phyloP scores from a whole-genome alignment of 2,113 vertebrate species.

The Toxotes chatareus region DNA sequence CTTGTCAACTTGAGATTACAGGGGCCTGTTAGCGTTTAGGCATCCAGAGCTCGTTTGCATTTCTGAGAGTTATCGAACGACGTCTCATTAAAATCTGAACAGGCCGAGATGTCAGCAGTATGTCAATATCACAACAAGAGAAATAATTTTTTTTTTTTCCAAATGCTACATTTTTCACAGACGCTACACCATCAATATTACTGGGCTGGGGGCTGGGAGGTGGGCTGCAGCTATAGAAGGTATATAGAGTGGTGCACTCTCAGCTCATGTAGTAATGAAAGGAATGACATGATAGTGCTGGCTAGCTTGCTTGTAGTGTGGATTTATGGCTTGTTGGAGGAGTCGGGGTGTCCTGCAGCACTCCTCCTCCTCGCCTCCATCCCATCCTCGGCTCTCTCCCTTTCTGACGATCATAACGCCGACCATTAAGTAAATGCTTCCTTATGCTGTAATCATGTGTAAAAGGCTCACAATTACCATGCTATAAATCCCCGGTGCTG shows the following conservation, averaged over 20 bases:
- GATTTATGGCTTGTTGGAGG: constrained; percentile 76
- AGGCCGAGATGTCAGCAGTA: constrained; percentile 66
- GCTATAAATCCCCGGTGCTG: constrained; percentile 79
- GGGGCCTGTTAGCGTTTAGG: constrained; percentile 69
- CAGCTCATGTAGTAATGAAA: constrained; percentile 74
- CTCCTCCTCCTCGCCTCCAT: constrained; percentile 56
- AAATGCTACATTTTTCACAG: constrained; percentile 68
- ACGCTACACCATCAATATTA: constrained; percentile 63
- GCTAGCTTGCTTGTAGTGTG: constrained; percentile 59
- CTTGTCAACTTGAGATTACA: constrained; percentile 72
- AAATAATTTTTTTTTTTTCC: constrained; percentile 26
- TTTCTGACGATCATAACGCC: constrained; percentile 64
- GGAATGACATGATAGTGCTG: constrained; percentile 65
- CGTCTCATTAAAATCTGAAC: constrained; percentile 78
- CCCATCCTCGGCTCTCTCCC: constrained; percentile 55
- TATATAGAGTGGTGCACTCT: constrained; percentile 56
- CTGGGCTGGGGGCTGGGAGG: constrained; percentile 32
- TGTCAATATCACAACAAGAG: constrained; percentile 71
- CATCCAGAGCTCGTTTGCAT: constrained; percentile 75
- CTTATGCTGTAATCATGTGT: constrained; percentile 86
- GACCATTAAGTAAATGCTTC: constrained; percentile 86
- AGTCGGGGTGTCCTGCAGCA: constrained; percentile 58
- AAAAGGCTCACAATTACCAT: constrained; percentile 85
- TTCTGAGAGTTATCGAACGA: constrained; percentile 79
- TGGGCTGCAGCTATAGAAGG: constrained; percentile 31